A percentile compares a stretch with the other conserved stretches of the same genome.
These are phyloP conservation scores for Dorcus hopei DNA, from an alignment of 2,888 invertebrate species.

Conservation along the genomic window DNA sequence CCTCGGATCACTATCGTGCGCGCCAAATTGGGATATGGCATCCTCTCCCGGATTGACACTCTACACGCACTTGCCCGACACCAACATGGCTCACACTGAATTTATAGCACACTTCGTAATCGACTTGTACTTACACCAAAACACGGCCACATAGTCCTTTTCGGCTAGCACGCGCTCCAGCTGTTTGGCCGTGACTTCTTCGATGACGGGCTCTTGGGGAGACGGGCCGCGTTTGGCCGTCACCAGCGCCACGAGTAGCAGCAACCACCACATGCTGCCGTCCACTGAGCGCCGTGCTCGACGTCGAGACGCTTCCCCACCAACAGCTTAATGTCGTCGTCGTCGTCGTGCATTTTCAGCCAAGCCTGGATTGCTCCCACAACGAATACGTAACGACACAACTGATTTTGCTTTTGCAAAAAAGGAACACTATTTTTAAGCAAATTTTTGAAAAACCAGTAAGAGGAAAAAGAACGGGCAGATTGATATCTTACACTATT, in stretches of 20 bases:
- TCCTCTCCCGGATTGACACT: constrained; percentile 32
- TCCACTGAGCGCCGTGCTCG: constrained; percentile 40
- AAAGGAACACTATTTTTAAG: too few relatives aligned
- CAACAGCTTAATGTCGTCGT: background rate
- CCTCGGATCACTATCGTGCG: constrained; percentile 30
- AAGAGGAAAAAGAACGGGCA: too few relatives aligned
- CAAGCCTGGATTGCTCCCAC: constrained; percentile 16
- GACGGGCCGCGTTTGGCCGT: constrained; percentile 46
- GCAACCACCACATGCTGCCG: constrained; percentile 51
- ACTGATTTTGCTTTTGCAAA: too few relatives aligned
- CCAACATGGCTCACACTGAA: constrained; percentile 13
- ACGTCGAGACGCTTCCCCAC: constrained; percentile 39
- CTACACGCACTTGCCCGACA: constrained; percentile 33
- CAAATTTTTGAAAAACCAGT: too few relatives aligned
- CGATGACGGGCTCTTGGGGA: constrained; percentile 70
- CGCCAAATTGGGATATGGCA: constrained; percentile 48
- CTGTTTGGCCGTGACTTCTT: constrained; percentile 90
- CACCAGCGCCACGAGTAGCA: constrained; percentile 57
- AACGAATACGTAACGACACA: constrained; percentile 4
- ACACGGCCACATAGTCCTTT: constrained; percentile 92
- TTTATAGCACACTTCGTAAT: constrained; percentile 7
- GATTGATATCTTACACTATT: too few relatives aligned
- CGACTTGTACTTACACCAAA: constrained; percentile 82
- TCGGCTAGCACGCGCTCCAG: constrained; percentile 85
- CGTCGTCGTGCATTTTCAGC: constrained; percentile 5